phyloP scores from a whole-genome alignment of 2,113 vertebrate species.

The cat (Felis catus) region DNA sequence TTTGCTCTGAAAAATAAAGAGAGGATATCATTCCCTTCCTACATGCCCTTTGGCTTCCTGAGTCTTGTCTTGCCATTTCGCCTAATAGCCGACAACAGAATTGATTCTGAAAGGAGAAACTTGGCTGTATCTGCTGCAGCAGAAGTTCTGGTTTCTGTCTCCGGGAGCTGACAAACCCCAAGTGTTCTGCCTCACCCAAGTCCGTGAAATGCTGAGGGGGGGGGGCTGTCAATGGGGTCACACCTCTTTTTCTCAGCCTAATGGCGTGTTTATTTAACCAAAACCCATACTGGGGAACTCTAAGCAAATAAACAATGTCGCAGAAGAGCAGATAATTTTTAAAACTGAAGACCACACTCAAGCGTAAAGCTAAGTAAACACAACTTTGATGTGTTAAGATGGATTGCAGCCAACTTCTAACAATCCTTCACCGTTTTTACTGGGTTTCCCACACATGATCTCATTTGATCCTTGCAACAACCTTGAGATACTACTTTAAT shows the following conservation, averaged over 20 bases:
- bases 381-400: not conserved
- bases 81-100: not conserved
- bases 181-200: constrained; percentile 9
- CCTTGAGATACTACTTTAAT: not conserved
- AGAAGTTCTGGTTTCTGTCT: constrained; percentile 25
- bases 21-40: not conserved
- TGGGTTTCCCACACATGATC: constrained; percentile 28
- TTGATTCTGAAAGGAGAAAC: not conserved
- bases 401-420: not conserved
- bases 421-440: not conserved
- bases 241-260: not conserved
- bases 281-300: not conserved
- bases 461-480: not conserved
- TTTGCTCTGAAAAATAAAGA: constrained; percentile 42
- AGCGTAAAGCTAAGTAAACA: constrained; percentile 27
- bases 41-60: not conserved
- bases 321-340: not conserved
- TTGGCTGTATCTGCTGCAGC: not conserved
- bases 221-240: not conserved
- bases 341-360: not conserved
- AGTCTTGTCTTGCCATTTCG: not conserved
- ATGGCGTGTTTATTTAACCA: not conserved
- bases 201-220: constrained; percentile 1
- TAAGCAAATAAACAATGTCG: not conserved
- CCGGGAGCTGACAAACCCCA: not conserved